These are phyloP conservation scores for Aythya baeri DNA, from an alignment of 2,113 vertebrate genomes.

Conservation along the genomic window DNA sequence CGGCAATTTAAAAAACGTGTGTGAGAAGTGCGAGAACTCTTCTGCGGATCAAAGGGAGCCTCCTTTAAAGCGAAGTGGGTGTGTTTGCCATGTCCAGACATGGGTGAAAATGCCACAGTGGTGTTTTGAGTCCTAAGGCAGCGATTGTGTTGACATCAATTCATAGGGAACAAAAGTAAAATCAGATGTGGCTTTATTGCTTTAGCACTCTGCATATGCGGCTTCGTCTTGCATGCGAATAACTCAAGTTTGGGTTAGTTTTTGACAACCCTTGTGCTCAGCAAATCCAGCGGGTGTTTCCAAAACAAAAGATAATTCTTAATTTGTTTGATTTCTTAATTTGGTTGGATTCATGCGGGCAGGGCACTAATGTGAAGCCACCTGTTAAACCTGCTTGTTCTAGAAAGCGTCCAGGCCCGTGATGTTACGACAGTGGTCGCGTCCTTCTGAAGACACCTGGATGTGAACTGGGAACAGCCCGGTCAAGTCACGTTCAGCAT, in stretches of 20 bases:
- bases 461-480: neutral
- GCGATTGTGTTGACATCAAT: neutral
- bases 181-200: neutral
- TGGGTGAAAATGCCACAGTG: neutral
- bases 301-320: neutral
- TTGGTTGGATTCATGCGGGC: neutral
- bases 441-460: neutral
- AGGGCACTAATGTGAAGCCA: neutral
- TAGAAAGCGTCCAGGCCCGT: neutral
- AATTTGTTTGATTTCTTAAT: neutral
- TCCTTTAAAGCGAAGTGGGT: neutral
- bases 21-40: neutral
- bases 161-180: neutral
- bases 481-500: neutral
- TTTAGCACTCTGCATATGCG: neutral
- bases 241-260: neutral
- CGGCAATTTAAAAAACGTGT: neutral
- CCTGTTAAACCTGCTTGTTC: rapidly evolving
- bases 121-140: neutral
- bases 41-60: neutral
- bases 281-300: neutral
- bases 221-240: neutral
- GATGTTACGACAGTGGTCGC: rapidly evolving
- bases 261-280: neutral
- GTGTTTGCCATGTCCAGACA: neutral